Evolutionary conservation across 2,888 invertebrate genomes (phyloP).

Genomic region (Pterobdella sp.): DNA sequence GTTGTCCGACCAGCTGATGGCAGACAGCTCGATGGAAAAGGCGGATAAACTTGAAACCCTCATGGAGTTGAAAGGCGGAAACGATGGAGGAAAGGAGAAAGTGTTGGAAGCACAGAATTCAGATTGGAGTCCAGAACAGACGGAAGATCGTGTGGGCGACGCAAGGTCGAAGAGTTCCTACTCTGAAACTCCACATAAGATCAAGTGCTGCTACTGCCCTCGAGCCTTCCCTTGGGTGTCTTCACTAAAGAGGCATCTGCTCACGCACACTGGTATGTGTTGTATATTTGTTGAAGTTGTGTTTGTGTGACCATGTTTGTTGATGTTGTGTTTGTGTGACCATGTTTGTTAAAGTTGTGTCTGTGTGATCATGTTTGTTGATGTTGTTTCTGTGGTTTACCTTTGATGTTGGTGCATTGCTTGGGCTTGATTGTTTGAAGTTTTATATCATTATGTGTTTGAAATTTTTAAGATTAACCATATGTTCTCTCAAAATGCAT

Average conservation of each 20-base stretch:
- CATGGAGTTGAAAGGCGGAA: not conserved
- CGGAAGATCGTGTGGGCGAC: not conserved
- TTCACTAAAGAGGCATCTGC: slow-evolving; percentile 82
- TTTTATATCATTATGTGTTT: not conserved
- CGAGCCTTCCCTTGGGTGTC: slow-evolving; percentile 94
- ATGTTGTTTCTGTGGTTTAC: no score
- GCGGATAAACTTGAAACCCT: not conserved
- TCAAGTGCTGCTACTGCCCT: slow-evolving; percentile 80
- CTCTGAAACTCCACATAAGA: slow-evolving; percentile 84
- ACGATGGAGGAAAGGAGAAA: not conserved
- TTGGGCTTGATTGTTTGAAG: not conserved
- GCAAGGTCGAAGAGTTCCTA: slow-evolving; percentile 71
- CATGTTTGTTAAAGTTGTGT: no score
- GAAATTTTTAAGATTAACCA: not conserved
- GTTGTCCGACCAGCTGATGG: not conserved
- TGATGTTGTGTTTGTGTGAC: not conserved
- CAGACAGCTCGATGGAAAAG: not conserved
- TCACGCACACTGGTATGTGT: slow-evolving; percentile 74
- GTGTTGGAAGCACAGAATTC: not conserved
- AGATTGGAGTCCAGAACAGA: slow-evolving; percentile 19
- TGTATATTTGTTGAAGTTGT: not conserved
- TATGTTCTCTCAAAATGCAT: not conserved
- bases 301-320: not conserved
- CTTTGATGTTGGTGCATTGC: no score
- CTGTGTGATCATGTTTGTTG: no score